Base-by-base conservation (phyloP, 2,113 vertebrate species). In the Dicaeum eximium region DNA sequence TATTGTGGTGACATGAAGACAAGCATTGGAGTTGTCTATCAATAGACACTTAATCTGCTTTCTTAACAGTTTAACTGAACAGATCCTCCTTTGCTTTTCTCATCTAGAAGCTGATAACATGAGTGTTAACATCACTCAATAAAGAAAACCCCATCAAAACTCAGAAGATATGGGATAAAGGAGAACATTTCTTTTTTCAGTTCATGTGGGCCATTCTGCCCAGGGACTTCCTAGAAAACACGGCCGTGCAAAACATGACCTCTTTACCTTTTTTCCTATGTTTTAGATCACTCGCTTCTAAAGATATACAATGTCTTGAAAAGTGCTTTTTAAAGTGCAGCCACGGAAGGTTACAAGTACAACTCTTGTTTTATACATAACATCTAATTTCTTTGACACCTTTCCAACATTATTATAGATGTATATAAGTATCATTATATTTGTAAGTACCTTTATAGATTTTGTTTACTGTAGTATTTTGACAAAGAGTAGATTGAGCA, bases 21-120 rank as follows among this genome's bases (percentile, higher is more conserved):
- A 91, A 71, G 64, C 58, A 64, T 10, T 73, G 56, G 65, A 88
- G 31, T 71, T 88, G 92, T 91, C 86, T 79, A 51, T 90, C 92
- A 88, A 94, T 86, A 90, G 82, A 72, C 33, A 69, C 27, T 88
- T 86, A 75, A 77, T 92, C 67, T 88, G 47, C 50, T 83, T 95
- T 86, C 84, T 88, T 88, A 86, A 77, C 62, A 33, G 62, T 77
- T 94, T 83, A 88, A 93, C 64, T 86, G 73, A 90, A 71, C 73
- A 92, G 69, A 66, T 67, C 33, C 30, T 70, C 38, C 51, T 67
- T 88, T 0, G 0, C 60, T 91, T 88, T 89, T 50, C 51, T 62
- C 50, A 80, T 45, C 50, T 64, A 84, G 56, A 84, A n/a, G 3
- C 1, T 56, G 69, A 64, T 48, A 85, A 89, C 7, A 35, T 16